Conservation (phyloP, 2,888 invertebrate species). For the Cactoblastis cactorum region DNA sequence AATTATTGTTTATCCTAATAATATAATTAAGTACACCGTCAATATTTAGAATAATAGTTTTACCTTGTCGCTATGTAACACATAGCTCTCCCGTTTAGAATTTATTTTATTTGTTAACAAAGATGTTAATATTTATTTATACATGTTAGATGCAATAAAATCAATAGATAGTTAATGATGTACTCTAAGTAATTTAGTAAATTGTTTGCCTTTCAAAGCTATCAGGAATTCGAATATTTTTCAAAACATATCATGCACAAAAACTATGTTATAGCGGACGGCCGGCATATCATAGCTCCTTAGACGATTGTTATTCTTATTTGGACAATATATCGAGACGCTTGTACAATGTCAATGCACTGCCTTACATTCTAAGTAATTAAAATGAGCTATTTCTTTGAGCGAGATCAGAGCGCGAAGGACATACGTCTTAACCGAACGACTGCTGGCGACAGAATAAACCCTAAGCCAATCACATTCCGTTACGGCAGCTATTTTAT, state of each 20-base stretch:
- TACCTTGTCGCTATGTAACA: slow-evolving; percentile 4
- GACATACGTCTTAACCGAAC: slow-evolving; percentile 46
- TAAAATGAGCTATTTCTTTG: slow-evolving; percentile 45
- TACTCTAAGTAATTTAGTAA: slow-evolving; percentile 15
- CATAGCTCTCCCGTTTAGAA: slow-evolving; percentile 10
- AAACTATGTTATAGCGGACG: slow-evolving; percentile 47
- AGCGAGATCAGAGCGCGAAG: slow-evolving; percentile 34
- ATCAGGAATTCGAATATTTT: slow-evolving; percentile 7
- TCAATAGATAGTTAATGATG: slow-evolving; percentile 22
- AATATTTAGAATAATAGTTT: slow-evolving; percentile 17
- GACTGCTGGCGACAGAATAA: slow-evolving; percentile 48
- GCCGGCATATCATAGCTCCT: slow-evolving; percentile 60
- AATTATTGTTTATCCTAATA: slow-evolving; percentile 20
- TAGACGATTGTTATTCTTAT: slow-evolving; percentile 24
- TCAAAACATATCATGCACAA: slow-evolving; percentile 70
- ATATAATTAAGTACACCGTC: slow-evolving; percentile 11
- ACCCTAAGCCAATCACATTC: slow-evolving; percentile 28
- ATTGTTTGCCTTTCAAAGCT: slow-evolving; percentile 20
- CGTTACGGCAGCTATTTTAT: slow-evolving; percentile 44
- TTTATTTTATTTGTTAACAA: slow-evolving; percentile 13
- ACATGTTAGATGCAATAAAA: slow-evolving; percentile 14
- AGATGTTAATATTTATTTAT: slow-evolving; percentile 18
- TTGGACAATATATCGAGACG: slow-evolving; percentile 38
- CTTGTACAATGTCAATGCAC: slow-evolving; percentile 66
- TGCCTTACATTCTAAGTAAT: slow-evolving; percentile 74